These are phyloP conservation scores for Drosophila pseudotakahashii DNA, from an alignment of 2,888 invertebrate species.

Conservation along the genomic window DNA sequence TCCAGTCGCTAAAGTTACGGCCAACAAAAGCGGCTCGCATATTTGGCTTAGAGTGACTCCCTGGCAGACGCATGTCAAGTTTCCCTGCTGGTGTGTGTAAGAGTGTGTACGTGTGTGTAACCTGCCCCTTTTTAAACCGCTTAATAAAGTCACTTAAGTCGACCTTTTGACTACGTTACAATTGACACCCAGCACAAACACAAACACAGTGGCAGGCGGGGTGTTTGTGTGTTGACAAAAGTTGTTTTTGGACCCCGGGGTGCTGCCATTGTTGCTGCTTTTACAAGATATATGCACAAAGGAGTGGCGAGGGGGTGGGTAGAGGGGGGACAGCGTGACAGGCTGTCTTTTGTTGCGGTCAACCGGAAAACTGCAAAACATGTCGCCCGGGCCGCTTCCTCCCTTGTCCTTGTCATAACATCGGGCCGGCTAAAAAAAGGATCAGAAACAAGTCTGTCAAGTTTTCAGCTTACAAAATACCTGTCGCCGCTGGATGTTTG, in stretches of 20 bases:
- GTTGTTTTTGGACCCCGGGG: slow-evolving; percentile 52
- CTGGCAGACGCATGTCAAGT: slow-evolving; percentile 21
- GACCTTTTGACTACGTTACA: slow-evolving; percentile 79
- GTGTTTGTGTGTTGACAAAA: slow-evolving; percentile 67
- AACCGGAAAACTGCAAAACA: slow-evolving; percentile 82
- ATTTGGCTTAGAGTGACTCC: slow-evolving; percentile 3
- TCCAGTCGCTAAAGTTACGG: slow-evolving; percentile 20
- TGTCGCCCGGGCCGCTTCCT: slow-evolving; percentile 67
- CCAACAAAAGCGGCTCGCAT: not conserved
- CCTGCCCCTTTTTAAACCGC: slow-evolving; percentile 78
- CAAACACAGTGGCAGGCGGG: slow-evolving; percentile 14
- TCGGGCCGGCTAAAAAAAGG: slow-evolving; percentile 53
- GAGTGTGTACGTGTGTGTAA: slow-evolving; percentile 15
- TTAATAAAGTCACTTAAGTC: slow-evolving; percentile 81
- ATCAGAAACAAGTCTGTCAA: slow-evolving; percentile 82
- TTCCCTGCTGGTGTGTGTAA: not conserved
- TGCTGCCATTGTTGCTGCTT: slow-evolving; percentile 69
- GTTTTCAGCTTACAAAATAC: slow-evolving; percentile 79
- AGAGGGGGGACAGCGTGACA: slow-evolving; percentile 74
- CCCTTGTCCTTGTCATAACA: slow-evolving; percentile 62
- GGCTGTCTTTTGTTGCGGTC: slow-evolving; percentile 84
- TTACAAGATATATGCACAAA: slow-evolving; percentile 56
- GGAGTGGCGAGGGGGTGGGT: not conserved
- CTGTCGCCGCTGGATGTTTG: slow-evolving; percentile 62
- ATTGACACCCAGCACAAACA: slow-evolving; percentile 44